Evolutionary conservation across 2,113 vertebrate species (phyloP).

Genomic region (Abramis brama): DNA sequence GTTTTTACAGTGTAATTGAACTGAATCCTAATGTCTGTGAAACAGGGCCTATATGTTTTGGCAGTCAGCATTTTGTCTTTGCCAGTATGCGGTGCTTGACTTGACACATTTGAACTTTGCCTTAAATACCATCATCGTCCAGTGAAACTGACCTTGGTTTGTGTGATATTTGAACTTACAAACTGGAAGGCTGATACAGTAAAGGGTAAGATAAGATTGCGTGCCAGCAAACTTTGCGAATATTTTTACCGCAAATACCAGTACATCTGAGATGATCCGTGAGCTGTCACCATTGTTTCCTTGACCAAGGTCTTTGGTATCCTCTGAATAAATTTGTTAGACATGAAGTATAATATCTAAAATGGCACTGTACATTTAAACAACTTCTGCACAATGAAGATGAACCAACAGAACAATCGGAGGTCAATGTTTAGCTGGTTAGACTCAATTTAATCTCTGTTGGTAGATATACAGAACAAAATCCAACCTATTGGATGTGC

Average conservation of each 20-base stretch:
- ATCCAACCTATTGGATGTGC: background rate
- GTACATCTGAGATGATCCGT: conserved; percentile 2
- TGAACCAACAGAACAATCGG: background rate
- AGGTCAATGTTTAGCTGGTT: background rate
- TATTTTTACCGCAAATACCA: background rate
- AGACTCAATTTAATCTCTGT: background rate
- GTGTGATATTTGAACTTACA: background rate
- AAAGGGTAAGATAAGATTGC: conserved; percentile 1
- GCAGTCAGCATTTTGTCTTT: background rate
- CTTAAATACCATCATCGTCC: conserved; percentile 24
- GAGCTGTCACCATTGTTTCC: background rate
- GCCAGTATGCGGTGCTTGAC: background rate
- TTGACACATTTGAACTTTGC: conserved; percentile 21
- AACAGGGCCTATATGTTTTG: background rate
- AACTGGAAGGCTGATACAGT: background rate
- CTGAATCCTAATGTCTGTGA: too few relatives aligned
- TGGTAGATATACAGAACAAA: background rate
- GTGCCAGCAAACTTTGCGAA: too few relatives aligned
- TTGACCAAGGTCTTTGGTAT: background rate
- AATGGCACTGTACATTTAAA: too few relatives aligned
- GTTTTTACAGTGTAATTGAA: too few relatives aligned
- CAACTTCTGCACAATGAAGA: background rate
- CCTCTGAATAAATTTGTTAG: too few relatives aligned
- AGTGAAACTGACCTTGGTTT: conserved; percentile 14
- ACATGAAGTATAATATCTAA: too few relatives aligned